Percentiles rank a stretch among this genome's conserved stretches.
phyloP scores from a whole-genome alignment of 2,113 vertebrate genomes.

The Egretta garzetta region DNA sequence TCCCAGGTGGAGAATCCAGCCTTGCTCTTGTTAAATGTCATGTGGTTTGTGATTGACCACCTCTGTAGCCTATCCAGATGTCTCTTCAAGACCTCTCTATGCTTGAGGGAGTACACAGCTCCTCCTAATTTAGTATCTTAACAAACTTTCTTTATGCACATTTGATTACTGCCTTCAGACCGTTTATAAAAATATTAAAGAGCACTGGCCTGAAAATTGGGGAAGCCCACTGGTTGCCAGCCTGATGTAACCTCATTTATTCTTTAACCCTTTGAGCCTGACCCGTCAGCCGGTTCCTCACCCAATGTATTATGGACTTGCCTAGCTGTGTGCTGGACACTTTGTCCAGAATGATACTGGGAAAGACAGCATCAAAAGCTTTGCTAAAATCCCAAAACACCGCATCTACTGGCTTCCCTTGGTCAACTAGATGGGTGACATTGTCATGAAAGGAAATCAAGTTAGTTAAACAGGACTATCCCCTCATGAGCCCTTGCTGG shows the following conservation, averaged over 20 bases:
- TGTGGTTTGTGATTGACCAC: background rate
- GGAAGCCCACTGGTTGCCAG: background rate
- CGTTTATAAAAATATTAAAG: background rate
- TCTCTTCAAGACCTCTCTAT: no score
- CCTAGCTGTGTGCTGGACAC: no score
- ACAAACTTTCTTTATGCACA: background rate
- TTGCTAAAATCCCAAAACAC: background rate
- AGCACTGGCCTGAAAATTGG: background rate
- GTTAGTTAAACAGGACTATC: background rate
- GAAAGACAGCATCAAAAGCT: no score
- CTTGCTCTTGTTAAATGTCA: background rate
- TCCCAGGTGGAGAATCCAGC: no score
- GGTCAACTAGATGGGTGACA: background rate
- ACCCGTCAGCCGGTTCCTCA: background rate
- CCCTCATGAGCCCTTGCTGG: background rate
- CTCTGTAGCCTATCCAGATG: background rate
- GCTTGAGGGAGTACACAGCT: background rate
- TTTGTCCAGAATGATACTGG: background rate
- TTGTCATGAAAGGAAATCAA: background rate
- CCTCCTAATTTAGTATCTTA: background rate
- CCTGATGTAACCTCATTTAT: background rate
- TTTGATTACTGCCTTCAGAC: background rate
- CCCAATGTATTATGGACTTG: background rate
- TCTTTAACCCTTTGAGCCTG: background rate
- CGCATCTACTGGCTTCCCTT: background rate